Evolutionary conservation across 2,797 vertebrate species (phyloP), one percentile per base, ranked within the genome.

Genomic region (Coendou prehensilis): DNA sequence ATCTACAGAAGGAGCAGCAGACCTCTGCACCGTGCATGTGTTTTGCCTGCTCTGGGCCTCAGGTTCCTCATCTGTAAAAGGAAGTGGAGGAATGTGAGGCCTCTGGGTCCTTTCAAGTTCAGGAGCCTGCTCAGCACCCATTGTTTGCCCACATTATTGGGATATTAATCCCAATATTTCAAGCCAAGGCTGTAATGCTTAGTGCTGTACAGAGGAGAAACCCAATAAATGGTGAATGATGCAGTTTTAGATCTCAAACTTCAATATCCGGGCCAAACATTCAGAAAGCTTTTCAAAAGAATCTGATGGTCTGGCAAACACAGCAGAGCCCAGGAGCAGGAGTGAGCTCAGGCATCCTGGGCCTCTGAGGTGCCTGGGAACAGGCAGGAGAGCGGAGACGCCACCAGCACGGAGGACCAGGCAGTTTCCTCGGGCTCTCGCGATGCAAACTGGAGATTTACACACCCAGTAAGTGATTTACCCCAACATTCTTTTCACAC

Each of bases 251-350:
- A 71, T 28, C 14, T 90, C 20, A 56, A 86, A 83, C 54, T 26
- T 61, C 59, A 23, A 85, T n/a, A 63, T 56, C 69, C 59, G 57
- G 80, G 91, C 26, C 92, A 82, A 92, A 93, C 26, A 14, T 78
- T 59, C 33, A 84, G 88, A 94, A 87, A 81, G 59, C 26, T n/a
- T 37, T 76, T 89, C 54, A 78, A 61, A 95, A 63, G 80, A 84
- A 83, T 69, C 9, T 11, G 41, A 79, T 47, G 26, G 78, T 73
- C 57, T 94, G 84, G 61, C 45, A 13, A 75, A 75, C 86, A 52
- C 9, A 57, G 81, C 56, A 63, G 63, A 52, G 37, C 54, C 4
- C 13, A 50, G 78, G 15, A 54, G 52, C 6, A 26, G 11, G 69
- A 57, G 20, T 6, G 18, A 28, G 9, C 33, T 30, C 30, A 33